phyloP scores from a whole-genome alignment of 2,113 vertebrate genomes.

The Rallus limicola region DNA sequence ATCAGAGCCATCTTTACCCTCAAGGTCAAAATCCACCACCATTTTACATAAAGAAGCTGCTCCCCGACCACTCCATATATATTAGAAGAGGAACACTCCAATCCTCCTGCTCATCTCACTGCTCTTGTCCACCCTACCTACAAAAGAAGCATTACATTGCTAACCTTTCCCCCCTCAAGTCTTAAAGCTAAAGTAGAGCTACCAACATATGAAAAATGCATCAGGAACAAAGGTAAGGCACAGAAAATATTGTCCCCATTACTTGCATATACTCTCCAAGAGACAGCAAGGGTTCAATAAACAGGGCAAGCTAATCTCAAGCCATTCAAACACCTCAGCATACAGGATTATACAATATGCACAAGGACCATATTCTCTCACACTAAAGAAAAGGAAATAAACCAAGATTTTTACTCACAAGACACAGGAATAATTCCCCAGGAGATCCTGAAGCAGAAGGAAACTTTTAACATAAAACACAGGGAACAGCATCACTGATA shows the following conservation, averaged over 20 bases:
- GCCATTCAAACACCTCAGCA: background rate
- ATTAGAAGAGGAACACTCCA: background rate
- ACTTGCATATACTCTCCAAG: background rate
- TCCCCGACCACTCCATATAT: background rate
- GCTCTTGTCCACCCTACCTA: background rate
- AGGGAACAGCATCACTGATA: rapidly evolving
- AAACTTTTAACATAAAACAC: background rate
- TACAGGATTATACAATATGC: background rate
- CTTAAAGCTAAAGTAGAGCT: background rate
- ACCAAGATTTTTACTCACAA: background rate
- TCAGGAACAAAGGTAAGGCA: background rate
- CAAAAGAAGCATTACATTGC: background rate
- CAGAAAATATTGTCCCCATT: background rate
- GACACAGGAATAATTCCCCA: background rate
- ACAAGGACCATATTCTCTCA: background rate
- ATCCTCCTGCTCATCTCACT: background rate
- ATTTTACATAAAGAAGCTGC: background rate
- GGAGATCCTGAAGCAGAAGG: background rate
- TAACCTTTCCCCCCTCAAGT: background rate
- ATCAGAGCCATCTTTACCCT: background rate
- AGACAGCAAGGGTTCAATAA: background rate
- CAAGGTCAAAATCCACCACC: background rate
- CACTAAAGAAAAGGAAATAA: background rate
- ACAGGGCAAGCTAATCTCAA: background rate
- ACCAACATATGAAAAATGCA: background rate